Conservation (phyloP, 2,797 vertebrate genomes). For the Ispidina picta region DNA sequence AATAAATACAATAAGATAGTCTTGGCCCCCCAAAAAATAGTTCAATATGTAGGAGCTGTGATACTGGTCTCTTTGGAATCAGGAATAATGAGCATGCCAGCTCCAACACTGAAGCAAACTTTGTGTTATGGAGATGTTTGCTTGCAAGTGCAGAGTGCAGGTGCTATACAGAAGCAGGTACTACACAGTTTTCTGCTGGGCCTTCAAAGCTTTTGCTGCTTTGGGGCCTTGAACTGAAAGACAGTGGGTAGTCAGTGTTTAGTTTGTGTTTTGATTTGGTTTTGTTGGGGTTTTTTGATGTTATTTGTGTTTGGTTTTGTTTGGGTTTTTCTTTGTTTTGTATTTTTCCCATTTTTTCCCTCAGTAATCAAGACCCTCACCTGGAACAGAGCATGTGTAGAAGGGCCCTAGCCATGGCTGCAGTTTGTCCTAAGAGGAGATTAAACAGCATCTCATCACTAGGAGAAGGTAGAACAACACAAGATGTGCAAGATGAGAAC, state of each 20-base stretch:
- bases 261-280: not conserved
- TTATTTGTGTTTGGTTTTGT: no score
- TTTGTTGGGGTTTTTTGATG: no score
- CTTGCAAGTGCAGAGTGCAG: not conserved
- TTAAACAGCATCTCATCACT: not conserved
- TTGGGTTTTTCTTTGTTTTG: not conserved
- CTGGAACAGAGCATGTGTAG: not conserved
- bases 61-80: not conserved
- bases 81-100: not conserved
- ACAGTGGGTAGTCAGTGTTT: not conserved
- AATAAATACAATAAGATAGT: not conserved
- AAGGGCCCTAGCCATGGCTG: not conserved
- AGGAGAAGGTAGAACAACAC: not conserved
- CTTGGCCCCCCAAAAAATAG: not conserved
- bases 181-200: not conserved
- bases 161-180: not conserved
- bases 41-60: not conserved
- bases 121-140: not conserved
- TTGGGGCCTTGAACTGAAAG: not conserved
- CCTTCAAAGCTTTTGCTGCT: not conserved
- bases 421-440: not conserved
- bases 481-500: not conserved
- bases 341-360: not conserved
- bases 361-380: not conserved
- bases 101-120: not conserved